Percentiles rank a stretch among this genome's conserved stretches.
Conservation (phyloP, 2,113 vertebrate species). For the Alaudala cheleensis region DNA sequence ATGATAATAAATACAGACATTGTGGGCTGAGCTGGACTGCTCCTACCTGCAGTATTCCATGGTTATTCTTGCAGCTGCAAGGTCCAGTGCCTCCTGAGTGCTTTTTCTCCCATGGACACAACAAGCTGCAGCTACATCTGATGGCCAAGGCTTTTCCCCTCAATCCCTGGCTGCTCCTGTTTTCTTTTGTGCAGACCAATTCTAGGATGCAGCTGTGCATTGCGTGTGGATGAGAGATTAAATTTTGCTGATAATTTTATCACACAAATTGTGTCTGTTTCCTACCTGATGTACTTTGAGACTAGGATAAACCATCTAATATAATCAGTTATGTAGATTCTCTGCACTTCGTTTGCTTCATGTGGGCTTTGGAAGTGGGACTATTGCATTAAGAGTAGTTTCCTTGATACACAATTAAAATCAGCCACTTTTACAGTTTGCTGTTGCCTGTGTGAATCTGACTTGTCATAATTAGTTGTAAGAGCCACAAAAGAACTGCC, state of each 20-base stretch:
- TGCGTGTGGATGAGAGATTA: neutral
- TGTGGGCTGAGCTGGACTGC: neutral
- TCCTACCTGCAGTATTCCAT: neutral
- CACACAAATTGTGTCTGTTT: neutral
- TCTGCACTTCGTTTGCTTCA: neutral
- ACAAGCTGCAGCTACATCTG: neutral
- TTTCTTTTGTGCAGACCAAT: fast-evolving
- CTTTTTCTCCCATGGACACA: neutral
- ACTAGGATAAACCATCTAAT: neutral
- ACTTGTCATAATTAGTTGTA: neutral
- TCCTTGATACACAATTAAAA: neutral
- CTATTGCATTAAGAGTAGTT: neutral
- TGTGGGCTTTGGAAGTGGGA: neutral
- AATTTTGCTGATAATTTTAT: neutral
- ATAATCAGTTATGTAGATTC: neutral
- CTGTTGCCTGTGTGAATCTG: neutral
- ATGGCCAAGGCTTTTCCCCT: neutral
- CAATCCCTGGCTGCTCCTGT: neutral
- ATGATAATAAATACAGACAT: neutral
- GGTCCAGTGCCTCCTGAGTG: neutral
- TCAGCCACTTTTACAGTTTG: neutral
- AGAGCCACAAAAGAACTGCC: neutral
- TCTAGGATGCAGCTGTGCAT: neutral
- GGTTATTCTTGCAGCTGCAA: neutral
- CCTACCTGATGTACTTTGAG: neutral